phyloP scores from a whole-genome alignment of 2,113 vertebrate species.

The Hemiprocne comata region DNA sequence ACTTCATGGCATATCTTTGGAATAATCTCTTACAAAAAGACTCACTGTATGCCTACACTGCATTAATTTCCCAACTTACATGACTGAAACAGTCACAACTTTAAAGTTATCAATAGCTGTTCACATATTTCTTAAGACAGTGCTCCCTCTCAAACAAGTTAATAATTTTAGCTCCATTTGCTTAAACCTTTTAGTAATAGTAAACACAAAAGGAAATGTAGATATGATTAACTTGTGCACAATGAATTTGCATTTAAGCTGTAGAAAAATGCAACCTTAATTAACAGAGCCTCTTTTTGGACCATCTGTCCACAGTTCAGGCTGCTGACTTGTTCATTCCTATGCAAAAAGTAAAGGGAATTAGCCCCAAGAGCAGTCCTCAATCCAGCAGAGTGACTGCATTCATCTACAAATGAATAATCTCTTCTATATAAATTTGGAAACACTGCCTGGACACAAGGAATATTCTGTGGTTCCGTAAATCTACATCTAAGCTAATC shows the following conservation, averaged over 20 bases:
- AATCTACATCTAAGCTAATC: not conserved
- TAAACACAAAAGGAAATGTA: not conserved
- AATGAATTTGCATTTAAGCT: not conserved
- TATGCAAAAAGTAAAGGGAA: not conserved
- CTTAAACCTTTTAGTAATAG: not conserved
- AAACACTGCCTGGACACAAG: not conserved
- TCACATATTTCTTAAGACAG: not conserved
- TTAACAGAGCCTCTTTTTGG: not conserved
- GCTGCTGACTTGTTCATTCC: not conserved
- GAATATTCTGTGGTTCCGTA: not conserved
- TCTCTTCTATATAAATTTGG: not conserved
- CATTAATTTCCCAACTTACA: not conserved
- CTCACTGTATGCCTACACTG: not conserved
- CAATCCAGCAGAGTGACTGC: not conserved
- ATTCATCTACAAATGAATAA: not conserved
- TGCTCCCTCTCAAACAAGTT: not conserved
- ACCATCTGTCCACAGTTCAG: not conserved
- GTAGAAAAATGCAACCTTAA: not conserved
- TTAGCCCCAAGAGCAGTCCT: not conserved
- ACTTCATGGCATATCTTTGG: not conserved
- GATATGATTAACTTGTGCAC: not conserved
- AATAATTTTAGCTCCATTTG: not conserved
- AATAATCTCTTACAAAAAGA: not conserved
- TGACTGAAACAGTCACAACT: not conserved
- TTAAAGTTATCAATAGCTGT: not conserved